Evolutionary conservation across 2,113 vertebrate genomes (phyloP).

Genomic region (Gnathonemus echidnorhynchus): DNA sequence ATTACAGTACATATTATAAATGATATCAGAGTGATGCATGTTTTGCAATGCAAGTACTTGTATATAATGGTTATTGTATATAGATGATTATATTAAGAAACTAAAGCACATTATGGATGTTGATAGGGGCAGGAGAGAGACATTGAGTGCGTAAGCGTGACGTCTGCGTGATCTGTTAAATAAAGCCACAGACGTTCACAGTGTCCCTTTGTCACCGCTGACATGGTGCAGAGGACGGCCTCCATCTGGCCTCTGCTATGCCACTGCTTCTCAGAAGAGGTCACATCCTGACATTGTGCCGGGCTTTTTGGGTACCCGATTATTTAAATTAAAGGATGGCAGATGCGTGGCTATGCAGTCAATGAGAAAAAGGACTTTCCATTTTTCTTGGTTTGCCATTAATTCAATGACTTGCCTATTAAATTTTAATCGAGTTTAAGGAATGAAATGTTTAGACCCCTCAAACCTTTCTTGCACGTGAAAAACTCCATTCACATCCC

Average conservation of each 20-base stretch:
- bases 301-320: background rate
- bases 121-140: background rate
- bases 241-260: background rate
- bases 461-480: background rate
- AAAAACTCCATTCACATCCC: background rate
- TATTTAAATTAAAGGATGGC: background rate
- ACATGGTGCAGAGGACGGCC: background rate
- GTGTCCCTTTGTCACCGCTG: background rate
- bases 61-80: background rate
- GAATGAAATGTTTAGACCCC: background rate
- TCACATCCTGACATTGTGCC: background rate
- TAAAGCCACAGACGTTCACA: background rate
- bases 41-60: background rate
- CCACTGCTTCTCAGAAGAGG: background rate
- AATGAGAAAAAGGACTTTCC: background rate
- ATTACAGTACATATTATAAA: background rate
- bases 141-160: background rate
- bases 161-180: background rate
- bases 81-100: background rate
- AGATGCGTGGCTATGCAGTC: background rate
- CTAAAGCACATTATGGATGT: background rate
- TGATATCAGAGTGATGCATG: background rate
- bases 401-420: background rate
- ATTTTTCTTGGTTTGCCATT: background rate
- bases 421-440: background rate